Conservation (phyloP, 2,888 invertebrate genomes). For the Dryadula phaetusa region DNA sequence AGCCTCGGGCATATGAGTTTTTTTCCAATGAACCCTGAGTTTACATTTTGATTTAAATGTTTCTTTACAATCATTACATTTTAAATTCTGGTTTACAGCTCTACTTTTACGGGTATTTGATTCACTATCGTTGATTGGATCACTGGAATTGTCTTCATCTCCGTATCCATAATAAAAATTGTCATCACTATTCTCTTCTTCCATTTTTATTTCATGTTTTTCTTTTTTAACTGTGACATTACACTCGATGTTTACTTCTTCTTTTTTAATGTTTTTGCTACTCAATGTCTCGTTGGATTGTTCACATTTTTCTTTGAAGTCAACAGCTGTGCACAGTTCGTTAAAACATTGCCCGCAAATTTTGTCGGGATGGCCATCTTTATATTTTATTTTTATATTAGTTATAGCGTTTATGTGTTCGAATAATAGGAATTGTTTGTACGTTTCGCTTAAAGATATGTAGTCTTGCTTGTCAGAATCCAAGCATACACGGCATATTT, state of each 20-base stretch:
- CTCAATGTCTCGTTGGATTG: constrained; percentile 28
- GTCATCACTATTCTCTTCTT: constrained; percentile 38
- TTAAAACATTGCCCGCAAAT: constrained; percentile 67
- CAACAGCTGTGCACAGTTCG: constrained; percentile 63
- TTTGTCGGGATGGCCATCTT: constrained; percentile 65
- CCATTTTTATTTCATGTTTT: constrained; percentile 44
- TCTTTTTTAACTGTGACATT: constrained; percentile 51
- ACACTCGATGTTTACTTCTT: constrained; percentile 10
- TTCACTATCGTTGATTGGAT: background rate
- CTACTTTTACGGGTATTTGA: constrained; percentile 44
- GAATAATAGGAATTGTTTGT: constrained; percentile 58
- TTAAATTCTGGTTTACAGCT: constrained; percentile 54
- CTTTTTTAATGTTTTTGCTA: constrained; percentile 19
- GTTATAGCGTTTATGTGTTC: constrained; percentile 65
- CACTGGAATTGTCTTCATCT: constrained; percentile 10
- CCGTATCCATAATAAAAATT: constrained; percentile 16
- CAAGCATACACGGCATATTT: constrained; percentile 65
- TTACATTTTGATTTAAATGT: constrained; percentile 61
- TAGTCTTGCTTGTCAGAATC: constrained; percentile 52
- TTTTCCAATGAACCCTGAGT: constrained; percentile 62
- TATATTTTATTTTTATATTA: constrained; percentile 59
- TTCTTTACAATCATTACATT: constrained; percentile 61
- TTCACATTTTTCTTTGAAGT: constrained; percentile 66
- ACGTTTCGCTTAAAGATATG: constrained; percentile 63
- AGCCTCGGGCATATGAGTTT: constrained; percentile 50